A percentile compares a stretch with the other conserved stretches of the same genome.
Evolutionary conservation across 2,888 invertebrate species (phyloP).

Genomic region (Xylota sylvarum): DNA sequence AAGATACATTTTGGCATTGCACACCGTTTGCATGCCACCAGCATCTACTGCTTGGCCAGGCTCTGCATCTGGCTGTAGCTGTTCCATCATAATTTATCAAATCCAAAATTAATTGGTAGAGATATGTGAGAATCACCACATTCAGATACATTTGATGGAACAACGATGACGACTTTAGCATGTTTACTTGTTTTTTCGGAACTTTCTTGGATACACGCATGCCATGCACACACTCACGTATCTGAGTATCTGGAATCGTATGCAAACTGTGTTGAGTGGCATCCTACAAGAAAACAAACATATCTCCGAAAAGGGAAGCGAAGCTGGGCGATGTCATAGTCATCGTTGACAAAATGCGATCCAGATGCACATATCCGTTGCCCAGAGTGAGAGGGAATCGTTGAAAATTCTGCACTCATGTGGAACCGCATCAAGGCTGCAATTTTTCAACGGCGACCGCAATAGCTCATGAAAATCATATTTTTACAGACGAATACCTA

Average conservation of each 20-base stretch:
- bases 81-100: constrained; percentile 69
- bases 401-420: constrained; percentile 58
- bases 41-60: not conserved
- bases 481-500: constrained; percentile 54
- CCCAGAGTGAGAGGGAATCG: constrained; percentile 20
- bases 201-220: not conserved
- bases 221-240: not conserved
- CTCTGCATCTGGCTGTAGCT: constrained; percentile 44
- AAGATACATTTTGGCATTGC: constrained; percentile 7
- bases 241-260: not conserved
- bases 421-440: constrained; percentile 67
- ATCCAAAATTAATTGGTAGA: constrained; percentile 71
- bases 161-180: constrained; percentile 14
- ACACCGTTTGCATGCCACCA: constrained; percentile 30
- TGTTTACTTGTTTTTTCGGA: constrained; percentile 20
- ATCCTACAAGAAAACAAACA: constrained; percentile 40
- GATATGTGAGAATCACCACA: constrained; percentile 65
- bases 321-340: constrained; percentile 62
- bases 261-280: constrained; percentile 50
- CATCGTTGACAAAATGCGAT: constrained; percentile 70
- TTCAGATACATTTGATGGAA: constrained; percentile 37
- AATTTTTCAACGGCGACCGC: constrained; percentile 30
- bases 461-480: constrained; percentile 53
- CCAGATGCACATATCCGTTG: constrained; percentile 68
- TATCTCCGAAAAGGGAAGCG: constrained; percentile 25